Base-by-base conservation (phyloP, 2,888 invertebrate species). In the Pherbina coryleti region DNA sequence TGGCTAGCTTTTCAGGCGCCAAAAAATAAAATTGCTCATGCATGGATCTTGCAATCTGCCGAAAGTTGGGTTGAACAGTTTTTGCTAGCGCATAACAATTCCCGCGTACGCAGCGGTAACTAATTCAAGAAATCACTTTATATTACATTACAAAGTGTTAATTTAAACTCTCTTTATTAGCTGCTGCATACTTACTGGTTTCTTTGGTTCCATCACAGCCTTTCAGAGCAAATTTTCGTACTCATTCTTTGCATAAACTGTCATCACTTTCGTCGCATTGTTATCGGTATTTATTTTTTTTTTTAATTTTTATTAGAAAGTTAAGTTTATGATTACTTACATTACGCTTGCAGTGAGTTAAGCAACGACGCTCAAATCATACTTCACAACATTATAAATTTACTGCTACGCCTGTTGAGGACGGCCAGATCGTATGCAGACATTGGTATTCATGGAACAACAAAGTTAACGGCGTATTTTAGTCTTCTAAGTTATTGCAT, bases 41-140 rank as follows among this genome's bases (percentile, higher is more conserved):
- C 95, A 67, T 97, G 97, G 96, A 96, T 97, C 17, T 91, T 98
- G n/a, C 95, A 94, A 83, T 95, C 95, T n/a, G 93, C 97, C 83
- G 97, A 97, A 82, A 94, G 93, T 31, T 98, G 98, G 97, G 92
- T 97, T 76, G 97, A 98, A 88, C 93, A 94, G 81, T 97, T 96
- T 89, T 92, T 98, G 78, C 92, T 98, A 79, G 95, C 94, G 8
- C 95, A 97, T 84, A 92, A 92, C 79, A 96, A 96, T 86, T 95
- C 96, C 82, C 91, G 97, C 49, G 98, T 98, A 76, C 92, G 98
- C 83, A 95, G 95, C 88, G 93, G 94, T 94, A 88, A 89, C 90
- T 84, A 57, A 69, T 17, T 34, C 3, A 14, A 69, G 5, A 28
- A 25, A 53, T 51, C 51, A 19, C 0, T 67, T 22, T 5, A 69